Conservation (phyloP, 2,797 vertebrate species). For the Lutjanus argentimaculatus region DNA sequence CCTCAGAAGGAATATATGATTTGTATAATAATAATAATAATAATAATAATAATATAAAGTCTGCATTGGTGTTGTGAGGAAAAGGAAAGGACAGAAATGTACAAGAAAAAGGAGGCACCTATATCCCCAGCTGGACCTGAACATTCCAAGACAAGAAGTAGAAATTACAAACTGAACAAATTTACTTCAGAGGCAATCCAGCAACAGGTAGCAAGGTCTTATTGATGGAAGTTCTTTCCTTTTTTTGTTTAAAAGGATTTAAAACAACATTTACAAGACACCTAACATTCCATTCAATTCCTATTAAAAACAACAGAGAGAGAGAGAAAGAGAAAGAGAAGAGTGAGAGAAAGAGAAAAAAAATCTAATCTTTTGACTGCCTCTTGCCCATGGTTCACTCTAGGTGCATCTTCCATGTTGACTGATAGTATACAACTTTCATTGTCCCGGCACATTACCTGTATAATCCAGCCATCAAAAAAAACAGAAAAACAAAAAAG, state of each 20-base stretch:
- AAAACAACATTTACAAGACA: slow-evolving; percentile 99
- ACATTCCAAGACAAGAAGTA: slow-evolving; percentile 88
- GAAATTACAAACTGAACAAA: slow-evolving; percentile 76
- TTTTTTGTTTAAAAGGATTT: slow-evolving; percentile 91
- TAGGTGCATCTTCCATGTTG: slow-evolving; percentile 81
- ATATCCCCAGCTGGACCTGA: slow-evolving; percentile 91
- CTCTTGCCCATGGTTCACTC: slow-evolving; percentile 84
- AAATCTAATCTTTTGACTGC: slow-evolving; percentile 86
- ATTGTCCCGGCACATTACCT: slow-evolving; percentile 79
- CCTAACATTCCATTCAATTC: slow-evolving; percentile 93
- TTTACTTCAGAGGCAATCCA: slow-evolving; percentile 88
- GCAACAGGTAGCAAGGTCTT: slow-evolving; percentile 89
- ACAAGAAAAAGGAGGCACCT: slow-evolving; percentile 93
- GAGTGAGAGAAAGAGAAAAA: slow-evolving; percentile 24
- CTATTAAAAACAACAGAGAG: slow-evolving; percentile 91
- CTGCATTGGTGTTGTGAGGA: slow-evolving; percentile 92
- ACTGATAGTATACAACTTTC: slow-evolving; percentile 85
- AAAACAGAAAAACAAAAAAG: slow-evolving; percentile 39
- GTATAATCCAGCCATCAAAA: slow-evolving; percentile 63
- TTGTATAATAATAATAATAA: slow-evolving; percentile 81
- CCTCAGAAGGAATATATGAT: slow-evolving; percentile 91
- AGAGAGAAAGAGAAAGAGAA: slow-evolving; percentile 75
- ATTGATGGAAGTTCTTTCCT: slow-evolving; percentile 78
- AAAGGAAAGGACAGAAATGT: slow-evolving; percentile 91
- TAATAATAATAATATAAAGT: slow-evolving; percentile 85